Evolutionary conservation across 2,888 invertebrate species (phyloP), one percentile per base, ranked within the genome.

Genomic region (Melipona beecheii): DNA sequence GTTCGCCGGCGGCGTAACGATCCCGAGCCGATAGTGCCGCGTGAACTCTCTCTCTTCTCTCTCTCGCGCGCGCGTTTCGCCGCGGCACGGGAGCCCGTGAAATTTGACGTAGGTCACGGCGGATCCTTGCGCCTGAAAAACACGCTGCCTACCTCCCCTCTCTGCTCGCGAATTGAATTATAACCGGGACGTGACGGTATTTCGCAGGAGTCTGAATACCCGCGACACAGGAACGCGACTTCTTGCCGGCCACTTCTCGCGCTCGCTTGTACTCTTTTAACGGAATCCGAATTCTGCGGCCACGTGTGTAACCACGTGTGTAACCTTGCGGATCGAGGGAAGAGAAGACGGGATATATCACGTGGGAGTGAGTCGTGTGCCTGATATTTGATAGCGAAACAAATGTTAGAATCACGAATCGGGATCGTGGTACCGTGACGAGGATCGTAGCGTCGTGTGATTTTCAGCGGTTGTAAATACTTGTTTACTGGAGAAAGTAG

Each of bases 41-140:
- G 75, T 73, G 81, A 90, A 84, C 78, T 36, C 36, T 36, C 3
- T 36, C 36, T 36, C 36, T 36, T 36, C 9, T 43, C 9, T 43
- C 0, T 31, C 2, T 31, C 27, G 2, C 27, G 2, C 9, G 9
- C 9, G 9, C 9, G 43, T 43, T 11, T 27, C 52, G 65, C 27
- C 84, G 73, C 52, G 43, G 50, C 62, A 24, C 31, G 78, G 72
- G 81, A 85, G 72, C 83, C 36, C 90, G 87, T 89, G 86, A 91
- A 91, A 91, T 91, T 89, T 89, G 86, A 81, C 88, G 88, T 91
- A 91, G 91, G 91, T 91, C 91, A 89, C 81, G 90, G 81, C 77
- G 84, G 81, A 79, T 81, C 86, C 78, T 76, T 52, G 76, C 83
- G 71, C 65, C 36, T 56, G 24, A 78, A 83, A 85, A 85, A 78